Evolutionary conservation across 2,797 vertebrate genomes (phyloP).

Genomic region (Limnodromus scolopaceus): DNA sequence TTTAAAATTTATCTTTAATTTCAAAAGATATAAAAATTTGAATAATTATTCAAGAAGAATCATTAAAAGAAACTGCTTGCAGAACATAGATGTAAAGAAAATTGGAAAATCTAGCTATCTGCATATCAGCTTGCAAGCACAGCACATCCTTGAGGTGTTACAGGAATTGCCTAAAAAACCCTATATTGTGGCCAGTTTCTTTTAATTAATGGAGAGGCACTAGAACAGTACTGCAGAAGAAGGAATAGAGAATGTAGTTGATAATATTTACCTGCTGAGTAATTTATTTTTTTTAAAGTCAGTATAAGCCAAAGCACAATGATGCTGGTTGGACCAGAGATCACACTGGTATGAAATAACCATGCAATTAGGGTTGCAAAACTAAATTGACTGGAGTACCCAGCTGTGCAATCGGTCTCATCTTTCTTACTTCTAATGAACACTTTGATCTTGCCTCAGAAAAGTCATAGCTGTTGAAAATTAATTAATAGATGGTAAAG

Average conservation of each 20-base stretch:
- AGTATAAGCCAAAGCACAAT: not conserved
- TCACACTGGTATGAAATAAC: not conserved
- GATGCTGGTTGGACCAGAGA: not conserved
- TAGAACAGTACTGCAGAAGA: not conserved
- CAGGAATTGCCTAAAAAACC: not conserved
- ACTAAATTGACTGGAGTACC: not conserved
- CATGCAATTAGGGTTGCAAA: not conserved
- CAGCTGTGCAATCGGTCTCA: not conserved
- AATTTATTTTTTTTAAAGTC: not conserved
- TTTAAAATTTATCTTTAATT: not conserved
- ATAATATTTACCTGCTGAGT: not conserved
- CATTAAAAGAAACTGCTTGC: not conserved
- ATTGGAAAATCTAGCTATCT: not conserved
- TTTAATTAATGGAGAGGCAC: not conserved
- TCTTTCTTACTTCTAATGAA: not conserved
- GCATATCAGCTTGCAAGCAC: not conserved
- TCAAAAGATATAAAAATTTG: not conserved
- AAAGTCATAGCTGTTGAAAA: not conserved
- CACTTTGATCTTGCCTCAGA: not conserved
- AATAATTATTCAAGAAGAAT: not conserved
- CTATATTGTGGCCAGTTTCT: not conserved
- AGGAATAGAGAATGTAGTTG: not conserved
- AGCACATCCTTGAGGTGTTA: not conserved
- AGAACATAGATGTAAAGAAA: not conserved
- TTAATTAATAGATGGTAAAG: not conserved